Percentiles rank a stretch among this genome's conserved stretches.
Conservation (phyloP, 2,797 vertebrate species). For the Linurgus olivaceus region DNA sequence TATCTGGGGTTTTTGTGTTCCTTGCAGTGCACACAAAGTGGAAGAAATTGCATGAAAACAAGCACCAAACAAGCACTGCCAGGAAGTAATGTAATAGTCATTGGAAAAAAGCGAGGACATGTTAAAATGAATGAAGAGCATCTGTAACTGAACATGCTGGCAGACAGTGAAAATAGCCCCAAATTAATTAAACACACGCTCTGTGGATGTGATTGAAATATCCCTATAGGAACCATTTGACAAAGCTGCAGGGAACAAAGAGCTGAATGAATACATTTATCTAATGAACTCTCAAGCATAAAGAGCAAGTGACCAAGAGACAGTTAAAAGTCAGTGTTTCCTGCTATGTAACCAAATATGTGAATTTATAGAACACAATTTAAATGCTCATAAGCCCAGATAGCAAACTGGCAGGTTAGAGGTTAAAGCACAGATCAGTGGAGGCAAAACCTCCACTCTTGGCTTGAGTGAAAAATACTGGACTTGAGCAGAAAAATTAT, state of each 20-base stretch:
- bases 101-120: neutral
- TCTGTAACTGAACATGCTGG: neutral
- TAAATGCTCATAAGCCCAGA: neutral
- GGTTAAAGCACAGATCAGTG: neutral
- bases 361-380: neutral
- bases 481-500: neutral
- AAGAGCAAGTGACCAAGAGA: neutral
- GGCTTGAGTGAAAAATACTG: neutral
- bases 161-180: neutral
- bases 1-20: neutral
- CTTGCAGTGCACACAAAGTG: neutral
- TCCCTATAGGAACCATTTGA: constrained; percentile 33
- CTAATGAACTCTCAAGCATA: neutral
- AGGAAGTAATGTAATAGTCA: neutral
- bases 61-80: neutral
- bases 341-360: neutral
- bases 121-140: neutral
- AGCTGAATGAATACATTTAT: neutral
- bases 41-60: neutral
- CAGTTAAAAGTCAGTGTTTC: neutral
- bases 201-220: neutral
- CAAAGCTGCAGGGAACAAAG: neutral
- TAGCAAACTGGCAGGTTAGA: neutral
- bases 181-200: constrained; percentile 5
- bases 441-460: neutral